Evolutionary conservation across 2,113 vertebrate genomes (phyloP).

Genomic region (Athene cunicularia): DNA sequence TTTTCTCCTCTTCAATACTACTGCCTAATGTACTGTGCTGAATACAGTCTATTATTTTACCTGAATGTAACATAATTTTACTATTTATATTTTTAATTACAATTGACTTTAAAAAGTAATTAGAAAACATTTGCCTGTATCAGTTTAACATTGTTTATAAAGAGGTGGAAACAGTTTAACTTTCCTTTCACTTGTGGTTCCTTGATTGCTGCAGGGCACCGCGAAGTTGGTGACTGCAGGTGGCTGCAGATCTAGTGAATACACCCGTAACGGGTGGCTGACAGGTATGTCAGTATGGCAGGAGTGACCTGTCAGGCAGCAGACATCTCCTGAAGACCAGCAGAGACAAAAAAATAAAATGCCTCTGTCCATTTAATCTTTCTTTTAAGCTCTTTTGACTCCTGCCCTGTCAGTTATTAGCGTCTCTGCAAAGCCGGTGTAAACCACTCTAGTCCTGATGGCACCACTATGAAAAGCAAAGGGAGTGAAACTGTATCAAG

Average conservation of each 20-base stretch:
- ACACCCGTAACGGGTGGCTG: background rate
- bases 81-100: background rate
- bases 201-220: background rate
- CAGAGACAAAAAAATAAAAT: background rate
- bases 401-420: background rate
- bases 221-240: background rate
- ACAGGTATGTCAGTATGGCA: background rate
- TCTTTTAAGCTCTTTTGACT: background rate
- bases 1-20: background rate
- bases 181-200: background rate
- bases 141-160: background rate
- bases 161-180: background rate
- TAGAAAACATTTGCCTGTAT: background rate
- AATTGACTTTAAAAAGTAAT: background rate
- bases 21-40: background rate
- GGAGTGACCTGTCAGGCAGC: background rate
- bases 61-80: background rate
- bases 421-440: background rate
- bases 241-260: background rate
- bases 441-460: background rate
- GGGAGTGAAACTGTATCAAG: background rate
- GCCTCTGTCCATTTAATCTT: background rate
- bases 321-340: background rate
- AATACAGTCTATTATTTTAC: background rate
- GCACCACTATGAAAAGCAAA: background rate